phyloP scores from a whole-genome alignment of 2,888 invertebrate genomes.

The Sabatieria punctata region DNA sequence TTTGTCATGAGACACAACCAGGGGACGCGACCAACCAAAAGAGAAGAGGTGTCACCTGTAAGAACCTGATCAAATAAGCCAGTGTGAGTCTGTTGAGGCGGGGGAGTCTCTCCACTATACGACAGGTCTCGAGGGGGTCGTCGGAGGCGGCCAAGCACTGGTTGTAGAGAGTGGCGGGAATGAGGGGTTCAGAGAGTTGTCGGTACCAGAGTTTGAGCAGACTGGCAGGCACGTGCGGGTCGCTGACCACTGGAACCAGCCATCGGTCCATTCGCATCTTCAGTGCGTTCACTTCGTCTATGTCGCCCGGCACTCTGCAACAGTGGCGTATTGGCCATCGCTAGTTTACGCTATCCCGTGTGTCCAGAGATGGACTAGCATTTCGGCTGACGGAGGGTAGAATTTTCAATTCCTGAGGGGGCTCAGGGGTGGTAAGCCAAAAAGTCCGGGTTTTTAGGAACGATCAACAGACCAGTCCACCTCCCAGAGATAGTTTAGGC shows the following conservation, averaged over 20 bases:
- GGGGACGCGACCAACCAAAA: too few relatives aligned
- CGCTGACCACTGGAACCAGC: constrained; percentile 51
- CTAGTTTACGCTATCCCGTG: too few relatives aligned
- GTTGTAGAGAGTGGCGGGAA: constrained; percentile 73
- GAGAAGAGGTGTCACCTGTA: constrained; percentile 48
- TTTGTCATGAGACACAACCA: too few relatives aligned
- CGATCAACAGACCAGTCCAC: too few relatives aligned
- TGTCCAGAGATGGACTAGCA: too few relatives aligned
- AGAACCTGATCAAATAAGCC: constrained; percentile 48
- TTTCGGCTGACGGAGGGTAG: too few relatives aligned
- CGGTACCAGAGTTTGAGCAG: constrained; percentile 83
- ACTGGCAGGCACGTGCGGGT: constrained; percentile 84
- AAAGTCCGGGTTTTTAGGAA: too few relatives aligned
- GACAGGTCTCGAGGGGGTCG: constrained; percentile 54
- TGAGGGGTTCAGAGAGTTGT: constrained; percentile 82
- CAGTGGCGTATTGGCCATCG: too few relatives aligned
- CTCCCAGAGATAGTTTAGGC: too few relatives aligned
- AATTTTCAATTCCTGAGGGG: too few relatives aligned
- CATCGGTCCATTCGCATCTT: constrained; percentile 77
- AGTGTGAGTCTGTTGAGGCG: constrained; percentile 69
- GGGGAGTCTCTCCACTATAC: constrained; percentile 68
- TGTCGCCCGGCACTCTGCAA: constrained; percentile 19
- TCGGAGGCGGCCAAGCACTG: constrained; percentile 47
- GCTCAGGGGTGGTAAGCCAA: too few relatives aligned
- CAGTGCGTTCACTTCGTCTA: constrained; percentile 51